A percentile compares a stretch with the other conserved stretches of the same genome.
Evolutionary conservation across 2,113 vertebrate genomes (phyloP).

Genomic region (Lepus europaeus): DNA sequence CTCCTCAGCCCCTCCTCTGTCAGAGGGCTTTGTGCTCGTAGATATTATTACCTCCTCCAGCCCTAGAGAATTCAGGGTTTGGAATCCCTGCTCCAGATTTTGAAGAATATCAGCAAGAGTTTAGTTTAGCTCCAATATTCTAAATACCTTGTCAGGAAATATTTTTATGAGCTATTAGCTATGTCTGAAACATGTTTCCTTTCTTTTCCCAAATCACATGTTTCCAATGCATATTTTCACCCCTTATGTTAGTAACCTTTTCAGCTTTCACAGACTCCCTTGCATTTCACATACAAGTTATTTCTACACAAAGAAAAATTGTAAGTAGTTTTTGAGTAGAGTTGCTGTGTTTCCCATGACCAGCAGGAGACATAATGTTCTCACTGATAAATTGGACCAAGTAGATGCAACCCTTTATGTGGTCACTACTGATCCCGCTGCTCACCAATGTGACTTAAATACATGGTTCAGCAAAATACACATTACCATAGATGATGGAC

Average conservation of each 20-base stretch:
- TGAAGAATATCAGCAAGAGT: not conserved
- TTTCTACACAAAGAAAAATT: constrained; percentile 2
- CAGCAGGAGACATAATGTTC: not conserved
- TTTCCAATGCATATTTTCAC: constrained; percentile 3
- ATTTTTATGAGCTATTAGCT: constrained; percentile 1
- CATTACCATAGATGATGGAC: not conserved
- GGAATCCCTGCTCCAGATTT: not conserved
- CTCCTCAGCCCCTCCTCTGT: not conserved
- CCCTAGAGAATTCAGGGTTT: not conserved
- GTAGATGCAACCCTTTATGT: rapidly evolving
- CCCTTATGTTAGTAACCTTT: not conserved
- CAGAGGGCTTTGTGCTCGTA: not conserved
- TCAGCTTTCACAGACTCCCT: not conserved
- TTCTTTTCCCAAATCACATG: not conserved
- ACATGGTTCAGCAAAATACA: not conserved
- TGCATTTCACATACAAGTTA: not conserved
- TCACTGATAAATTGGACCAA: not conserved
- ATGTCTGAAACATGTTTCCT: not conserved
- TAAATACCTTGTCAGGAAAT: constrained; percentile 11
- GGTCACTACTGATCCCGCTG: not conserved
- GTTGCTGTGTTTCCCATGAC: not conserved
- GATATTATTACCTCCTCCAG: not conserved
- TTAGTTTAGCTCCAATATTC: not conserved
- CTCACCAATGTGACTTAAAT: not conserved
- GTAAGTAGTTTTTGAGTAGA: not conserved